Conservation (phyloP, 2,888 invertebrate species). For the Cephalotes varians region DNA sequence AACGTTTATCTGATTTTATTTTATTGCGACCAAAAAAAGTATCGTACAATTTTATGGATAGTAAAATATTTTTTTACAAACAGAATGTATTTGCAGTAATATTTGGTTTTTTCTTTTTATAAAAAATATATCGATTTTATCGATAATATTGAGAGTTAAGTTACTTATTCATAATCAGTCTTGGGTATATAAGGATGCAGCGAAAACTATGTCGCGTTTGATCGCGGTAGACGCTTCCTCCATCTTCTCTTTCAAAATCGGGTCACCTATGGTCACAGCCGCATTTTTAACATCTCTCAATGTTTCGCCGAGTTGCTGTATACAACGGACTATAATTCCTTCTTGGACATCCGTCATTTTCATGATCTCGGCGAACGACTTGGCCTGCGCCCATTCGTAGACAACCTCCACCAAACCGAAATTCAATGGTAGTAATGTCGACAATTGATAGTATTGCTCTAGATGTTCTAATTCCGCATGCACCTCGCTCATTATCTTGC, state of each 20-base stretch:
- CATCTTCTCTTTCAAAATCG: conserved; percentile 96
- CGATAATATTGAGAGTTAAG: neutral
- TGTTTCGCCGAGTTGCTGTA: conserved; percentile 97
- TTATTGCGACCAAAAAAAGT: conserved; percentile 9
- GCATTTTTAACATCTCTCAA: conserved; percentile 96
- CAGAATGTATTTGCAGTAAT: neutral
- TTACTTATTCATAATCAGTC: conserved; percentile 72
- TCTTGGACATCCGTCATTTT: conserved; percentile 96
- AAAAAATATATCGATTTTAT: conserved; percentile 27
- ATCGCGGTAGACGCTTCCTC: conserved; percentile 97
- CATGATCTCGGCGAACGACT: conserved; percentile 98
- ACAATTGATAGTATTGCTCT: conserved; percentile 87
- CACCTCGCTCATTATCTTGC: conserved; percentile 90
- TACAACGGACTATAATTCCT: conserved; percentile 98
- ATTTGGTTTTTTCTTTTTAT: neutral
- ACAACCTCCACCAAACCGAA: conserved; percentile 98
- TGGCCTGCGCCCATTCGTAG: conserved; percentile 97
- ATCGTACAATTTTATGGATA: neutral
- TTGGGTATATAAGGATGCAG: conserved; percentile 96
- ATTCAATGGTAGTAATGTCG: conserved; percentile 90
- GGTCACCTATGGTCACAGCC: conserved; percentile 97
- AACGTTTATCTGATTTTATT: neutral
- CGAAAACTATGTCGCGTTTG: conserved; percentile 99
- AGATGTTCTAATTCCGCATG: conserved; percentile 89
- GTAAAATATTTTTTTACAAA: conserved; percentile 21